Evolutionary conservation across 2,797 vertebrate genomes (phyloP).

Genomic region (Antrozous pallidus): DNA sequence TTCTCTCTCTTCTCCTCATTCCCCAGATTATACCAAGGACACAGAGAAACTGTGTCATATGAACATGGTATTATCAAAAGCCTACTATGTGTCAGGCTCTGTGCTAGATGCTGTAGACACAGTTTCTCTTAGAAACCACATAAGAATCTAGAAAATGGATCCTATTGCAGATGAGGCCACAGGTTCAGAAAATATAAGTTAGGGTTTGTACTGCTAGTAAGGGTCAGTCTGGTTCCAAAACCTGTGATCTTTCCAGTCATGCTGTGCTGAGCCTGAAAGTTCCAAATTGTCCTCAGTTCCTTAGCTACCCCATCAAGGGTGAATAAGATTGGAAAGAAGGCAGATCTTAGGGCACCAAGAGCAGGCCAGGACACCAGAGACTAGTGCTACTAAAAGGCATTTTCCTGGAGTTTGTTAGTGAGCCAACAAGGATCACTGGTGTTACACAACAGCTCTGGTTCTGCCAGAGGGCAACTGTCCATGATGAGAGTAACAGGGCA

Average conservation of each 20-base stretch:
- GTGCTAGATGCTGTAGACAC: not conserved
- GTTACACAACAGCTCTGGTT: not conserved
- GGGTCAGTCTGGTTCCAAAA: not conserved
- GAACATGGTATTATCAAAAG: not conserved
- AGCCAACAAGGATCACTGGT: not conserved
- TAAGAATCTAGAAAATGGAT: not conserved
- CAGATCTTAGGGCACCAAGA: not conserved
- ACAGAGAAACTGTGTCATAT: not conserved
- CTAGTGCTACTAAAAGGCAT: not conserved
- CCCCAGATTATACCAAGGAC: not conserved
- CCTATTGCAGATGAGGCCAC: not conserved
- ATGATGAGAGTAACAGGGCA: not conserved
- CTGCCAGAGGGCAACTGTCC: too few relatives aligned
- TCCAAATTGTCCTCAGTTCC: not conserved
- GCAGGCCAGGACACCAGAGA: not conserved
- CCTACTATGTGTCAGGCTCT: not conserved
- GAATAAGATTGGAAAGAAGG: not conserved
- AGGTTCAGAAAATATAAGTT: not conserved
- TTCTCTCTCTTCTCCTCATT: not conserved
- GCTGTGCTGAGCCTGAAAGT: not conserved
- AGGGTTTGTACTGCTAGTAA: not conserved
- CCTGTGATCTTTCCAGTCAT: not conserved
- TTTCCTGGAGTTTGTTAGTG: not conserved
- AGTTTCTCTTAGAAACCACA: not conserved
- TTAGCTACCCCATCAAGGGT: too few relatives aligned